These are phyloP conservation scores for Brenthis hecate DNA, from an alignment of 2,888 invertebrate genomes.

Conservation along the genomic window DNA sequence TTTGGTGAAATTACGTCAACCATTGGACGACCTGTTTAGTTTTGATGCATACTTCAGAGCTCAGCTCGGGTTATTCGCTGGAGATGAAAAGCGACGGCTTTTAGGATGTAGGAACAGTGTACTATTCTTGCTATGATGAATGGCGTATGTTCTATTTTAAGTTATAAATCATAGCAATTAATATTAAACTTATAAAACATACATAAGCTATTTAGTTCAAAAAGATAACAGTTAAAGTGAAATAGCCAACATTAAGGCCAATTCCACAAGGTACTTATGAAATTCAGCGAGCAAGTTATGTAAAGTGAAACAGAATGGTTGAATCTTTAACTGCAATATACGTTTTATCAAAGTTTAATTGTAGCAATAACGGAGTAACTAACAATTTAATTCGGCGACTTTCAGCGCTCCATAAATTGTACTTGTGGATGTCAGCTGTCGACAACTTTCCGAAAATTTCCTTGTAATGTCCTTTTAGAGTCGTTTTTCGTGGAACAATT, in stretches of 20 bases:
- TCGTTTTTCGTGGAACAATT: constrained; percentile 74
- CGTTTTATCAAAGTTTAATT: constrained; percentile 72
- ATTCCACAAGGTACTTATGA: neutral
- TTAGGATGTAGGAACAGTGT: constrained; percentile 42
- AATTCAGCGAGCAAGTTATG: neutral
- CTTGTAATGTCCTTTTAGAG: constrained; percentile 76
- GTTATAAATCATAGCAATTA: neutral
- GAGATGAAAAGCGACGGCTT: constrained; percentile 40
- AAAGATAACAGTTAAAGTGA: neutral
- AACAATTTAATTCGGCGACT: constrained; percentile 75
- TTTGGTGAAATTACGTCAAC: constrained; percentile 72
- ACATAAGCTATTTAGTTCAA: neutral
- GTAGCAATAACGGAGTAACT: constrained; percentile 74
- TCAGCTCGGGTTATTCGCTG: constrained; percentile 43
- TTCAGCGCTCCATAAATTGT: constrained; percentile 73
- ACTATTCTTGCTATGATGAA: constrained; percentile 36
- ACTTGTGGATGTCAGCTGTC: constrained; percentile 80
- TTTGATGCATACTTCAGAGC: constrained; percentile 78
- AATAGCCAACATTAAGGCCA: neutral
- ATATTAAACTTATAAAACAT: constrained; percentile 1
- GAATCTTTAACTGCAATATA: constrained; percentile 51
- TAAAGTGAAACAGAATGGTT: constrained; percentile 33
- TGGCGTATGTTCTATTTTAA: constrained; percentile 33
- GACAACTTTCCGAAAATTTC: constrained; percentile 74
- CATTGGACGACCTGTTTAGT: constrained; percentile 71